phyloP scores from a whole-genome alignment of 2,113 vertebrate genomes.

The Lota lota region DNA sequence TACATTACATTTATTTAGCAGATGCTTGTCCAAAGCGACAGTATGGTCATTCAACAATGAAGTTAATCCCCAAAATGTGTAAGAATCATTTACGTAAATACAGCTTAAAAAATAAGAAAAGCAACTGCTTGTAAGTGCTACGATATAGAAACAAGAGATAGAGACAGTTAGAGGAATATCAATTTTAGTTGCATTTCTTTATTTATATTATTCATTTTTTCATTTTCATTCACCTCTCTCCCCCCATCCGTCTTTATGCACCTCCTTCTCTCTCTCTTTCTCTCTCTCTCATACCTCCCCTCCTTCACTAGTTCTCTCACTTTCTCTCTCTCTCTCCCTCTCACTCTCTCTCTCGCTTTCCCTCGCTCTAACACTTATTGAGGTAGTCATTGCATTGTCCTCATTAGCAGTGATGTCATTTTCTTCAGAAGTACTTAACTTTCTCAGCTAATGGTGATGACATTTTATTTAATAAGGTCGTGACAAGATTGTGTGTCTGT shows the following conservation, averaged over 20 bases:
- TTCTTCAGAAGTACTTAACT: slow-evolving; percentile 46
- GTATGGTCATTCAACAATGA: no score
- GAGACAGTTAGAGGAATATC: no score
- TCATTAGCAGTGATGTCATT: slow-evolving; percentile 54
- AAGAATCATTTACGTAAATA: no score
- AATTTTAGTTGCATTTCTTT: no score
- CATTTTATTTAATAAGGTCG: slow-evolving; percentile 65
- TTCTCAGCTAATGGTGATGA: slow-evolving; percentile 43
- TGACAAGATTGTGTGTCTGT: slow-evolving; percentile 17
- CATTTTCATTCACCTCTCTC: background rate
- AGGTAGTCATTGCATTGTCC: slow-evolving; percentile 33
- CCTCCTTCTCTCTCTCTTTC: background rate
- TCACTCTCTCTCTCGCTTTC: background rate
- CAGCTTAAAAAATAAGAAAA: no score
- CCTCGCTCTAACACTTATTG: slow-evolving; percentile 22
- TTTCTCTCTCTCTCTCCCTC: slow-evolving; percentile 5
- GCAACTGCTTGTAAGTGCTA: no score
- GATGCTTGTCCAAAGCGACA: no score
- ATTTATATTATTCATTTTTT: background rate
- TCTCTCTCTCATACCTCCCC: background rate
- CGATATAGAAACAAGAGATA: no score
- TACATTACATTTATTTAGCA: no score
- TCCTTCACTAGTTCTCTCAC: slow-evolving; percentile 1
- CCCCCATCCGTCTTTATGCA: background rate
- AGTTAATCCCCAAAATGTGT: no score